Base-by-base conservation (phyloP, 2,797 vertebrate species). In the Leptoclinus maculatus region DNA sequence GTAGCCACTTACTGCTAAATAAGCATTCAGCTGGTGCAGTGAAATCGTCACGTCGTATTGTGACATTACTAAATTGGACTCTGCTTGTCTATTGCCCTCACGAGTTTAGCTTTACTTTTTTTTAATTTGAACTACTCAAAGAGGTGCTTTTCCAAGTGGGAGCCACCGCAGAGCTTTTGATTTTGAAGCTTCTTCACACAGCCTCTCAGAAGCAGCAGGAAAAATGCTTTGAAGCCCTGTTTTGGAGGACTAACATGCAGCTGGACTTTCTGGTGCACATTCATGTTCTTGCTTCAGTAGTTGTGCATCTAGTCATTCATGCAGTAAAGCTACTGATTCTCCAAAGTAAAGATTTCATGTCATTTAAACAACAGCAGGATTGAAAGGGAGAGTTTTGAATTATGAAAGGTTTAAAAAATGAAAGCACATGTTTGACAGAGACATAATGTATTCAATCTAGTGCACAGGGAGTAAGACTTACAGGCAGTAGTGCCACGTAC, bases 1-100 rank as follows among this genome's bases (percentile, higher is more conserved):
- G 64, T 6, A 7, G 86, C 88, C 90, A 83, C 79, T 39, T 71
- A 71, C 57, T 57, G 78, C 84, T 81, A 76, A 88, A 88, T 78
- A 74, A 88, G 82, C 73, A 67, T 80, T 72, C 63, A 76, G 71
- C 66, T 12, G 27, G 19, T 41, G 74, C 72, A 56, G 86, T 76
- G 74, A 85, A 86, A 88, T 90, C 72, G 71, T 84, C 80, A 68
- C 38, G 10, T 75, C 36, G 49, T 70, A 39, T 72, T 62, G 68
- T 79, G 80, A 85, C 58, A 34, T 86, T 70, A 63, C 56, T 49
- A 57, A 49, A 69, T 56, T 17, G 5, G 29, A 76, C 57, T 9
- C 67, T 66, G 12, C 47, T 69, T 69, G 53, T 36, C 53, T 54
- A 21, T 21, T 59, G 58, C 36, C 29, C 25, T 38, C 41, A 4